phyloP scores from a whole-genome alignment of 1,140 invertebrate genomes.

The Drosophila kepulauana region DNA sequence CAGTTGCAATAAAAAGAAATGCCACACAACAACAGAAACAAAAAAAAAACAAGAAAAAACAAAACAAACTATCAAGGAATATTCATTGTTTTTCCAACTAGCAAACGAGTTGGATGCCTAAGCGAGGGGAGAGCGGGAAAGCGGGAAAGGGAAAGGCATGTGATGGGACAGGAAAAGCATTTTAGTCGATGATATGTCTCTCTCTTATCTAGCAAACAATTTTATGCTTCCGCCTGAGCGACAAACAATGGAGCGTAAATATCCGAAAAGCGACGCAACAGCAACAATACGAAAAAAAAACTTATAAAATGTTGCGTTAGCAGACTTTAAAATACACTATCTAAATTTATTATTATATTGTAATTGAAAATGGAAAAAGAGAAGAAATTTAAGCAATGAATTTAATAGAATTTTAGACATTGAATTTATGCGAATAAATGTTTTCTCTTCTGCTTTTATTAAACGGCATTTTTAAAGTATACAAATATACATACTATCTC shows the following conservation, averaged over 20 bases:
- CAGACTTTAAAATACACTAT: neutral
- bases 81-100: slow-evolving; percentile 51
- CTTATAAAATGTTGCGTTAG: neutral
- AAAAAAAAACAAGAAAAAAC: slow-evolving; percentile 15
- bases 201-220: slow-evolving; percentile 79
- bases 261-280: slow-evolving; percentile 74
- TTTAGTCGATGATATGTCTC: slow-evolving; percentile 77
- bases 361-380: neutral
- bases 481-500: too few species aligned
- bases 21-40: slow-evolving; percentile 2
- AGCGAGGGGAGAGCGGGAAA: neutral
- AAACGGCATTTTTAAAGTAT: too few species aligned
- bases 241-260: slow-evolving; percentile 83
- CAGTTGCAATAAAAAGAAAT: slow-evolving; percentile 68
- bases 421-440: too few species aligned
- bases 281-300: slow-evolving; percentile 55
- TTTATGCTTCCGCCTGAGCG: slow-evolving; percentile 83
- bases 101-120: neutral
- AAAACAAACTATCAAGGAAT: slow-evolving; percentile 51
- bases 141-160: neutral
- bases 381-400: too few species aligned
- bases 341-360: neutral
- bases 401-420: too few species aligned
- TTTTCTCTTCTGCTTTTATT: too few species aligned
- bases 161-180: slow-evolving; percentile 58